A percentile compares a stretch with the other conserved stretches of the same genome.
These are phyloP conservation scores for Pterostichus madidus DNA, from an alignment of 2,888 invertebrate species.

Conservation along the genomic window DNA sequence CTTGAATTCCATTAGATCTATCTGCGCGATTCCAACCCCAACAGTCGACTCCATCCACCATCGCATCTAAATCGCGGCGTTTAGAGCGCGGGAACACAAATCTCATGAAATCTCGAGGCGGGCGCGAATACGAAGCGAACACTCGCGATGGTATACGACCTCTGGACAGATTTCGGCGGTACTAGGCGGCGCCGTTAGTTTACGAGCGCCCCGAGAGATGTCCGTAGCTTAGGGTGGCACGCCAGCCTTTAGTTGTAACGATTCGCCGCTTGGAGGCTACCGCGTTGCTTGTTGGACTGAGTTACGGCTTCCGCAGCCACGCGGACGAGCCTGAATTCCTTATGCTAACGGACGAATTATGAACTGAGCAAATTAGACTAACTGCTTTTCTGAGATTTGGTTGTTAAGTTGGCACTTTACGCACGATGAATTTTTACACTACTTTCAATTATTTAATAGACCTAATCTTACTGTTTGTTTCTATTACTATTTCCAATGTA, in stretches of 20 bases:
- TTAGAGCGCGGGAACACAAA: constrained; percentile 39
- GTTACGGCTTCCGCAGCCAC: constrained; percentile 26
- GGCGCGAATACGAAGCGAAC: not conserved
- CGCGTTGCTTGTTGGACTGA: not conserved
- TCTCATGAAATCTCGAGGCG: constrained; percentile 4
- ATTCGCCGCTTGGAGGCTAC: constrained; percentile 61
- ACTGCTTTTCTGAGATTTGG: constrained; percentile 1
- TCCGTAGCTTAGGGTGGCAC: constrained; percentile 68
- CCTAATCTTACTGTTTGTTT: too few species aligned
- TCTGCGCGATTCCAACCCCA: too few species aligned
- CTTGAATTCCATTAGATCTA: not conserved
- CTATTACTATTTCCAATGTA: too few species aligned
- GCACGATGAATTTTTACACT: too few species aligned
- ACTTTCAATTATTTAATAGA: too few species aligned
- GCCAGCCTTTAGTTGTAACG: constrained; percentile 43
- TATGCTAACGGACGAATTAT: constrained; percentile 5
- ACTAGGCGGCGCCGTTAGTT: constrained; percentile 68
- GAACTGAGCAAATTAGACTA: constrained; percentile 4
- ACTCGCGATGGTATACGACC: constrained; percentile 65
- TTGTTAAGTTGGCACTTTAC: not conserved
- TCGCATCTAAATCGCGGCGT: constrained; percentile 33
- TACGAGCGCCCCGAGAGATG: constrained; percentile 68
- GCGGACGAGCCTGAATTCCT: constrained; percentile 16
- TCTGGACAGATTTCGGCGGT: constrained; percentile 68
- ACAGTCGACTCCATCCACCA: not conserved